Evolutionary conservation across 2,888 invertebrate genomes (phyloP).

Genomic region (Hedya salicella): DNA sequence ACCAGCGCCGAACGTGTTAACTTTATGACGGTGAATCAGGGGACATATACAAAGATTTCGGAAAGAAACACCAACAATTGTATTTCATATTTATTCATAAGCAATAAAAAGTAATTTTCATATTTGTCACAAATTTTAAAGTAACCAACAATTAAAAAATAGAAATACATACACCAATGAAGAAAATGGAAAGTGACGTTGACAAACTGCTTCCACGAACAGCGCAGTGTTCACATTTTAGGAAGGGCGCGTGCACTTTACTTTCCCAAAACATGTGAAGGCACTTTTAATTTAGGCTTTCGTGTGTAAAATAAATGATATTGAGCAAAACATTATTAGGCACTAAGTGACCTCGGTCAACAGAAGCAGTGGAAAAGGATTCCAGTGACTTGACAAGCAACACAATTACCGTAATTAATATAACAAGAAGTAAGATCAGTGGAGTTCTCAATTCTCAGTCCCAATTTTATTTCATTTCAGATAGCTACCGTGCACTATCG

Average conservation of each 20-base stretch:
- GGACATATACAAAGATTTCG: no score
- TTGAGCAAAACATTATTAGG: constrained; percentile 30
- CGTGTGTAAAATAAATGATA: constrained; percentile 46
- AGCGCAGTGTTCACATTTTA: constrained; percentile 44
- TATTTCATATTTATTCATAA: constrained; percentile 82
- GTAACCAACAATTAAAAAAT: constrained; percentile 68
- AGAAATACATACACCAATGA: constrained; percentile 59
- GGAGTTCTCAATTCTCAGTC: background rate
- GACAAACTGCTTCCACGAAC: constrained; percentile 57
- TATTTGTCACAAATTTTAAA: constrained; percentile 77
- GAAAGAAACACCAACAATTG: constrained; percentile 51
- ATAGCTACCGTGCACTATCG: constrained; percentile 37
- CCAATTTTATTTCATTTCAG: constrained; percentile 20
- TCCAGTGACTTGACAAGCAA: background rate
- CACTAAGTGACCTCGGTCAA: constrained; percentile 31
- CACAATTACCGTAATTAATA: constrained; percentile 1
- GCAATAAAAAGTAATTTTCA: constrained; percentile 82
- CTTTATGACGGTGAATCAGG: no score
- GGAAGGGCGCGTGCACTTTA: constrained; percentile 56
- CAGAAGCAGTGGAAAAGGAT: background rate
- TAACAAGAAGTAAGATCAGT: background rate
- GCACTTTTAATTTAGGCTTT: constrained; percentile 74
- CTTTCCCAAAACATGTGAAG: constrained; percentile 68
- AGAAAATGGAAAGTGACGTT: constrained; percentile 57
- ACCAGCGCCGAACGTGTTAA: no score